These are phyloP conservation scores for Rhinolophus sinicus DNA, from an alignment of 2,113 vertebrate species.

Conservation along the genomic window DNA sequence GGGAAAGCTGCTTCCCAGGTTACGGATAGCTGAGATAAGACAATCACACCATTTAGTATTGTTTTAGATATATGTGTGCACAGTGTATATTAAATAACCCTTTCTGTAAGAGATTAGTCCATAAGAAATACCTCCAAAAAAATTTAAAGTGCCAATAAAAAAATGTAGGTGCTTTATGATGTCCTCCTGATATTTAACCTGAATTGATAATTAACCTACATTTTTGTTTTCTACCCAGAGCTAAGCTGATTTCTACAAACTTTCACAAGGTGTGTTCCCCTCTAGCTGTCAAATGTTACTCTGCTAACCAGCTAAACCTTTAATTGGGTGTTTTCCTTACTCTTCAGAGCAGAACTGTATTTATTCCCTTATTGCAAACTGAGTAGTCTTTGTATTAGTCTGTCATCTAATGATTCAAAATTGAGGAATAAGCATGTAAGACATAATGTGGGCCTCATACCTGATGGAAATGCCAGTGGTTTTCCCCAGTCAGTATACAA, in stretches of 20 bases:
- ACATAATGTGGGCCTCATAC: slow-evolving; percentile 52
- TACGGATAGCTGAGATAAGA: slow-evolving; percentile 2
- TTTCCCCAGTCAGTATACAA: slow-evolving; percentile 59
- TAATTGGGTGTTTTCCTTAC: slow-evolving; percentile 58
- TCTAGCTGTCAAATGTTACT: slow-evolving; percentile 40
- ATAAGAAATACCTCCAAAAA: slow-evolving; percentile 46
- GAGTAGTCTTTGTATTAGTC: slow-evolving; percentile 54
- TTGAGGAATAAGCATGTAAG: slow-evolving; percentile 46
- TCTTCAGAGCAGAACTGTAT: slow-evolving; percentile 32
- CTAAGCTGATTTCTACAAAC: slow-evolving; percentile 46
- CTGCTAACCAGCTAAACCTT: slow-evolving; percentile 44
- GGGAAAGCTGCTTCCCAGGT: neutral
- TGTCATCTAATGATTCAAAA: slow-evolving; percentile 60
- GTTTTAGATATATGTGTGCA: neutral
- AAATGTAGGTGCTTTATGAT: slow-evolving; percentile 54
- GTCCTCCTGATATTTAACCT: slow-evolving; percentile 19
- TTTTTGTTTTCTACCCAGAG: slow-evolving; percentile 57
- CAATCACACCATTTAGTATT: slow-evolving; percentile 26
- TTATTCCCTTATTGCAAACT: slow-evolving; percentile 51
- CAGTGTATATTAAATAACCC: neutral
- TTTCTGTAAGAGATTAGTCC: slow-evolving; percentile 43
- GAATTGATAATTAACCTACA: slow-evolving; percentile 52
- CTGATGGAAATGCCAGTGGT: slow-evolving; percentile 49
- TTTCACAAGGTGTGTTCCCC: neutral
- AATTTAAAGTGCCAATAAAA: slow-evolving; percentile 55